Conservation (phyloP, 2,113 vertebrate species). For the Opisthocomus hoazin region DNA sequence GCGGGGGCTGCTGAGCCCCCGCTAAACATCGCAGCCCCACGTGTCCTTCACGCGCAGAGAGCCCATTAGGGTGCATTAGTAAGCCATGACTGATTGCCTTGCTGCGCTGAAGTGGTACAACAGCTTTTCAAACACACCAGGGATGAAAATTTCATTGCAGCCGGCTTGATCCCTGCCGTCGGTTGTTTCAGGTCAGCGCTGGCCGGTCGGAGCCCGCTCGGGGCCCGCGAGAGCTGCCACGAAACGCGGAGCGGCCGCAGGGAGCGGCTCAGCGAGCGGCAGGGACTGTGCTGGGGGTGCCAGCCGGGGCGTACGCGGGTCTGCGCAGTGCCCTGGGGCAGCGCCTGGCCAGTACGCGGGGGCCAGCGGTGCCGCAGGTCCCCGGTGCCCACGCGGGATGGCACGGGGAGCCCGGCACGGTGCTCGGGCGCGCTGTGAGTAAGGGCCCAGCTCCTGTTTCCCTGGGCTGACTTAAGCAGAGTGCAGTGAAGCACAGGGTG, state of each 20-base stretch:
- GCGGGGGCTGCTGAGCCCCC: background rate
- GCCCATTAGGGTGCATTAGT: background rate
- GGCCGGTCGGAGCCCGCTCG: background rate
- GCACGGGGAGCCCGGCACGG: background rate
- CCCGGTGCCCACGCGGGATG: fast-evolving
- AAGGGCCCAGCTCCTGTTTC: background rate
- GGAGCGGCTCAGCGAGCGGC: background rate
- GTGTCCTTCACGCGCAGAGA: background rate
- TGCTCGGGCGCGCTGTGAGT: background rate
- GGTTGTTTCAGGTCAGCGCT: background rate
- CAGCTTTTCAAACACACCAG: background rate
- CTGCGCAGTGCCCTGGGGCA: background rate
- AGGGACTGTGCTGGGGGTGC: background rate
- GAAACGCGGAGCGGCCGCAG: fast-evolving
- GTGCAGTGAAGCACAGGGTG: background rate
- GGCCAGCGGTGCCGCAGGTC: background rate
- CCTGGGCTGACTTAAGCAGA: background rate
- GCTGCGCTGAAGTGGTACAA: background rate
- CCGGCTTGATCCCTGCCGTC: background rate
- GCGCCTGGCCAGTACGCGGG: background rate
- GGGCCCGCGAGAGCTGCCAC: background rate
- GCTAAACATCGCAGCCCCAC: background rate
- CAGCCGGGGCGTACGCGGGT: fast-evolving
- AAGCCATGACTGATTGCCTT: background rate
- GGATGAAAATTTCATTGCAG: background rate